Percentiles rank a stretch among this genome's conserved stretches.
Conservation (phyloP, 2,888 invertebrate genomes). For the Amiota mariae region DNA sequence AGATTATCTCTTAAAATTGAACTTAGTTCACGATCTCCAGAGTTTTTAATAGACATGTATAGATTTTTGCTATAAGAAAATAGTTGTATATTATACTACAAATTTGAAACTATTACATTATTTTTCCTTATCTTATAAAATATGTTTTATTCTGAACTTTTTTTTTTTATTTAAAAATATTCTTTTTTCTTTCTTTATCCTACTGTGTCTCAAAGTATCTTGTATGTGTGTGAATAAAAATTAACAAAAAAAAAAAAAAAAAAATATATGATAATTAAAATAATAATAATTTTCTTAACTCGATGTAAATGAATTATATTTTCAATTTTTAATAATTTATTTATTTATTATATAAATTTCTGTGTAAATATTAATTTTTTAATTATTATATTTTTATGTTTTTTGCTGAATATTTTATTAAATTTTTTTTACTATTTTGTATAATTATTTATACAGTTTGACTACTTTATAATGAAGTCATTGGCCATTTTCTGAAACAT, state of each 20-base stretch:
- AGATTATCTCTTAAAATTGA: no score
- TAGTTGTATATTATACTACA: no score
- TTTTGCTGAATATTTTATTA: conserved; percentile 24
- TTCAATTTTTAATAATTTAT: conserved; percentile 16
- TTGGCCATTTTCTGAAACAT: no score
- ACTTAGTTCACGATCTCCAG: no score
- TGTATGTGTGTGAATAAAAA: conserved; percentile 74
- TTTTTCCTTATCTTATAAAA: not conserved
- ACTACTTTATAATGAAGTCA: no score
- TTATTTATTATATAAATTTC: conserved; percentile 32
- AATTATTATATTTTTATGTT: conserved; percentile 2
- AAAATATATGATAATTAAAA: conserved; percentile 39
- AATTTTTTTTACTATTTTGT: conserved; percentile 42
- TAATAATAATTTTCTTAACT: conserved; percentile 37
- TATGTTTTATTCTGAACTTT: conserved; percentile 30
- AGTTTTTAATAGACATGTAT: no score
- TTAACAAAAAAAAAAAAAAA: conserved; percentile 51
- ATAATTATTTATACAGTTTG: no score
- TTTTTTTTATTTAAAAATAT: conserved; percentile 31
- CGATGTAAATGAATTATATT: conserved; percentile 41
- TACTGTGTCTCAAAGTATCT: conserved; percentile 74
- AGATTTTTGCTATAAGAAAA: no score
- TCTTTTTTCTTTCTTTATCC: conserved; percentile 53
- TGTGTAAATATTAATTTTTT: conserved; percentile 26
- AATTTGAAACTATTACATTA: no score